Evolutionary conservation across 1,140 invertebrate species (phyloP).

Genomic region (Onthophagus taurus): DNA sequence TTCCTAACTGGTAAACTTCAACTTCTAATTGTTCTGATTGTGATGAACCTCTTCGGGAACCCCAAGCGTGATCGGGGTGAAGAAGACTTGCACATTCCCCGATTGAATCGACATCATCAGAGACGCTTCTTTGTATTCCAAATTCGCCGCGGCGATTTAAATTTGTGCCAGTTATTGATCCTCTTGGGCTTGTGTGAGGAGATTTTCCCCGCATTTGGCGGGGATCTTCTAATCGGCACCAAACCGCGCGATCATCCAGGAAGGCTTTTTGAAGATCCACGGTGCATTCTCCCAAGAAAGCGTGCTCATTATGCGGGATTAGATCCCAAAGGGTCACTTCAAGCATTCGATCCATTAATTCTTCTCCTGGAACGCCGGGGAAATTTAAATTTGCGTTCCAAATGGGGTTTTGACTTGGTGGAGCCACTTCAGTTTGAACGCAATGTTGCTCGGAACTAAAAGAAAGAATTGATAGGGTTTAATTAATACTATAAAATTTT

Average conservation of each 20-base stretch:
- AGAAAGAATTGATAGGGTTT: conserved; percentile 3
- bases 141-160: conserved; percentile 49
- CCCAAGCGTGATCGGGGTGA: conserved; percentile 77
- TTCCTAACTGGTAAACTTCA: conserved; percentile 73
- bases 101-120: conserved; percentile 63
- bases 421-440: conserved; percentile 70
- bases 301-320: conserved; percentile 66
- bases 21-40: conserved; percentile 77
- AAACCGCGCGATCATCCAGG: conserved; percentile 73
- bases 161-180: conserved; percentile 50
- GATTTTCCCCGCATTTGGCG: conserved; percentile 57
- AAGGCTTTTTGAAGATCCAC: conserved; percentile 74
- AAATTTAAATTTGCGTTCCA: conserved; percentile 87
- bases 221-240: conserved; percentile 78
- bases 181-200: conserved; percentile 67
- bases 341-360: conserved; percentile 65
- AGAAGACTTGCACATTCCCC: conserved; percentile 60
- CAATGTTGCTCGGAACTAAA: conserved; percentile 58
- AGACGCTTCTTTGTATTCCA: conserved; percentile 56
- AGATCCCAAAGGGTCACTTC: conserved; percentile 84
- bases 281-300: conserved; percentile 75
- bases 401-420: conserved; percentile 72
- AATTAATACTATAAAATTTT: background rate
- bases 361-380: conserved; percentile 62
- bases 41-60: conserved; percentile 69